Base-by-base conservation (phyloP, 2,888 invertebrate genomes). In the Dasypolia templi region DNA sequence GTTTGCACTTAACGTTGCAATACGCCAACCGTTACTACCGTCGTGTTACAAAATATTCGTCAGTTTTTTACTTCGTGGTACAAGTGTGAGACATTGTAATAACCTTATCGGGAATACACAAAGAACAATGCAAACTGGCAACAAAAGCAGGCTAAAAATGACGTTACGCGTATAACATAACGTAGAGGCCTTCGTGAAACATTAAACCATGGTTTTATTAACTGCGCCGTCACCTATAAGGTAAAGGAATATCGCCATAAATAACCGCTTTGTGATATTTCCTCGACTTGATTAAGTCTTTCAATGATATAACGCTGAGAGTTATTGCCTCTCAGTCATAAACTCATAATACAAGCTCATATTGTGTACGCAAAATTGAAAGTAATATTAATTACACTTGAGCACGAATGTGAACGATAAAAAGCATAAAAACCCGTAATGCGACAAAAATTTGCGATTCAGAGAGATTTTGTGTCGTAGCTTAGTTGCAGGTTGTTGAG, bases 401-500 rank as follows among this genome's bases (percentile, higher is more conserved):
- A 78, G 74, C 80, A 77, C 75, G 84, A 81, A 81, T 61, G 73
- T 64, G 72, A 61, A 62, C 68, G 58, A 77, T 77, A 79, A 76
- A 71, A 66, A 51, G 44, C 53, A 63, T 77, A 59, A 80, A 87
- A 83, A 83, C 44, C 51, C 58, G 63, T 82, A 84, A 79, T 66
- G 66, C 69, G 81, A 77, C 83, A 78, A 74, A 83, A 72, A 92
- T 92, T 92, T 90, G 86, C 87, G 87, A 92, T 92, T 91, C 88
- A 81, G 83, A 80, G 83, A 86, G 87, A 90, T 89, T 90, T 91
- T 89, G 89, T 90, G 87, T 84, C 89, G 87, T 90, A 90, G 92
- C 91, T 93, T 92, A 93, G 92, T 87, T 89, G 89, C 92, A 90
- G 90, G 91, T 89, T 92, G 94, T 94, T 92, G 93, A 93, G 94